These are phyloP conservation scores for Chelonoidis abingdonii DNA, from an alignment of 2,113 vertebrate species.

Conservation along the genomic window DNA sequence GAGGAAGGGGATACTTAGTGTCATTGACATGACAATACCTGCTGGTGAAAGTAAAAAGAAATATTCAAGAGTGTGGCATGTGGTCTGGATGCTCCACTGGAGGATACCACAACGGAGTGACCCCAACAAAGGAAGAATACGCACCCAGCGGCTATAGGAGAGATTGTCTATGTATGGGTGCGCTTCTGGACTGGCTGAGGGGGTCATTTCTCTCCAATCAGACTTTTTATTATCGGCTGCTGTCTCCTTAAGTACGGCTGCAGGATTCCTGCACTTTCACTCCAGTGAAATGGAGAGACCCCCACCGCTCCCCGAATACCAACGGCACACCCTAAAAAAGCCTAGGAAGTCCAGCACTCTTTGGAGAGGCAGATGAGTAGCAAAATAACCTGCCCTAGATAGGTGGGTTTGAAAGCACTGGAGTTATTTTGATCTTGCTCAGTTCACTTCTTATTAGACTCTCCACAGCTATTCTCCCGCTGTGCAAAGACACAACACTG, in stretches of 20 bases:
- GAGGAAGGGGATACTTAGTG: neutral
- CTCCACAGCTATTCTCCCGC: neutral
- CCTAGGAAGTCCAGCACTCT: neutral
- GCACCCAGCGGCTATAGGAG: neutral
- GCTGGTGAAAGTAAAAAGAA: neutral
- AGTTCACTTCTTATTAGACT: neutral
- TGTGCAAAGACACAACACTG: neutral
- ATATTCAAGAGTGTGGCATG: neutral
- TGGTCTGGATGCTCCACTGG: neutral
- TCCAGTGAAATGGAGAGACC: neutral
- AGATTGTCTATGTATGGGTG: neutral
- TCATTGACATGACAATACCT: neutral
- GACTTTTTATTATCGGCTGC: neutral
- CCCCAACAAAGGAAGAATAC: neutral
- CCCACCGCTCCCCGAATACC: neutral
- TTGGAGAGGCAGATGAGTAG: neutral
- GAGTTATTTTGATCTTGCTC: neutral
- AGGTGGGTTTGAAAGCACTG: accelerated
- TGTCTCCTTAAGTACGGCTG: neutral
- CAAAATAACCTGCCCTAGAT: neutral
- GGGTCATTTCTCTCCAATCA: neutral
- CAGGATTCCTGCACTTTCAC: neutral
- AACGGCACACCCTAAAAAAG: neutral
- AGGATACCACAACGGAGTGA: neutral
- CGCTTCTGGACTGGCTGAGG: neutral